Evolutionary conservation across 2,797 vertebrate species (phyloP), one percentile per base, ranked within the genome.

Genomic region (Sciurus carolinensis): DNA sequence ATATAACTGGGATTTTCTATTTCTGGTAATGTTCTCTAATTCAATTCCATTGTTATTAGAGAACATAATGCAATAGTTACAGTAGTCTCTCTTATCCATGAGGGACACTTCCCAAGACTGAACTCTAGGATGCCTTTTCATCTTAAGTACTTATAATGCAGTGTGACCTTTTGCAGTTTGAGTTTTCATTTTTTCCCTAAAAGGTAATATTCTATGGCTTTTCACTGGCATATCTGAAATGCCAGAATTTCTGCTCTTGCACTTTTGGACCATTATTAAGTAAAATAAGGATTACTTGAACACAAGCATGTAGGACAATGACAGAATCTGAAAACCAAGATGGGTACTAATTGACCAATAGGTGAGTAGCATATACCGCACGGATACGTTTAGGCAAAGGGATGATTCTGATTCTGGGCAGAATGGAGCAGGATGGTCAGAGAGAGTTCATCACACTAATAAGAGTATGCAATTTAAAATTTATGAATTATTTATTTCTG

Each of bases 21-120:
- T 89, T 72, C 59, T 94, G 54, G 86, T 89, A 87, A 0, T 12
- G 12, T 14, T 67, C 80, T 85, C 18, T 50, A 59, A 89, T 93
- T 87, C 92, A 88, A 85, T 80, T 12, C 88, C 18, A 67, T 87
- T 62, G 33, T 76, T 86, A 9, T 75, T 85, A 69, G 62, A 62
- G 4, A 72, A 39, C 2, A 76, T 76, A 42, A 59, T 71, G 5
- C 30, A 71, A 26, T 75, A 92, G 47, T 93, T 71, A 12, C 17
- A 72, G 64, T 33, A 50, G 12, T 47, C 20, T 7, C 3, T 12
- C 17, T 24, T 72, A 18, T 71, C 75, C 6, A 10, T 81, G 28
- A 44, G 24, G 22, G 6, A 12, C 44, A 6, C 36, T 81, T n/a
- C 14, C 11, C 26, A 75, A 54, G 44, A 13, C 8, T 36, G 3